Conservation (phyloP, 2,888 invertebrate species). For the Watsonalla binaria region DNA sequence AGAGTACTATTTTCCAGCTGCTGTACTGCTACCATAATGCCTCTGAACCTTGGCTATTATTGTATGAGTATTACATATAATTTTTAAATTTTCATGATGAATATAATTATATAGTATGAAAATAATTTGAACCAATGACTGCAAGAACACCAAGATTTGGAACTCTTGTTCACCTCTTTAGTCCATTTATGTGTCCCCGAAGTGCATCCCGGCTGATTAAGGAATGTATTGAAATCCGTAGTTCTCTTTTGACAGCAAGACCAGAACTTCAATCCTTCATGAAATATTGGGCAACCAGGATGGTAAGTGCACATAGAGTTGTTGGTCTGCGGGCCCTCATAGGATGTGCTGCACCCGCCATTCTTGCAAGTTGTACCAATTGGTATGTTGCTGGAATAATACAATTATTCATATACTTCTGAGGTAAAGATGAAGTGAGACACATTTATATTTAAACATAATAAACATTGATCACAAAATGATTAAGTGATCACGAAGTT, state of each 20-base stretch:
- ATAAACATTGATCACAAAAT: too few relatives aligned
- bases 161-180: slow-evolving; percentile 76
- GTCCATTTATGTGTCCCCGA: slow-evolving; percentile 92
- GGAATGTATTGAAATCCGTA: slow-evolving; percentile 94
- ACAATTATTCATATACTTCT: neutral
- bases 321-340: slow-evolving; percentile 82
- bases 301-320: slow-evolving; percentile 86
- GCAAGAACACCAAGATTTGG: too few relatives aligned
- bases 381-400: slow-evolving; percentile 61
- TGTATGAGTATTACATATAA: too few relatives aligned
- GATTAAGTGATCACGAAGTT: too few relatives aligned
- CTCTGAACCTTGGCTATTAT: too few relatives aligned
- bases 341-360: slow-evolving; percentile 86
- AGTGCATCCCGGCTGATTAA: slow-evolving; percentile 94
- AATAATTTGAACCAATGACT: too few relatives aligned
- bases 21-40: too few relatives aligned
- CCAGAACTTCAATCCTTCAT: slow-evolving; percentile 98
- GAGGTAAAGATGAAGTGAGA: too few relatives aligned
- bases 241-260: slow-evolving; percentile 96
- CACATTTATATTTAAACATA: too few relatives aligned
- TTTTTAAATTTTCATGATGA: too few relatives aligned
- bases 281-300: slow-evolving; percentile 94
- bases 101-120: too few relatives aligned
- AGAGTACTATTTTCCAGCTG: too few relatives aligned
- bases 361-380: slow-evolving; percentile 92